Base-by-base conservation (phyloP, 35 echinoderm and acorn worm species). In the Eucidaris tribuloides region DNA sequence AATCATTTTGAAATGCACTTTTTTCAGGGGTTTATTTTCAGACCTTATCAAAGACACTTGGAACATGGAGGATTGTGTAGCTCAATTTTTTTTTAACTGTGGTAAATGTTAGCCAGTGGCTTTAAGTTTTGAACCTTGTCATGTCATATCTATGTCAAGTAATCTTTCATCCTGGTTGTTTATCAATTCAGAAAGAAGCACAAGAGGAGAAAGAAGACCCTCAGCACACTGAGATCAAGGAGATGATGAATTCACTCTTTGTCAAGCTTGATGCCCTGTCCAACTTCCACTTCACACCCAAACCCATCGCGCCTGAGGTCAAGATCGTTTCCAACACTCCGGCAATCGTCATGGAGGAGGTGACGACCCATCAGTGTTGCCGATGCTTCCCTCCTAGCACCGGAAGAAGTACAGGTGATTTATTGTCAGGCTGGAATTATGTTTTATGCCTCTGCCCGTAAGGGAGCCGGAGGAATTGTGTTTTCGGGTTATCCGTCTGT, bases 351-450 rank as follows among this genome's bases (percentile, higher is more conserved):
- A 91, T 99, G 87, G 96, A 99, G 68, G 96, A 99, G 70, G 91
- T 99, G 31, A 71, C 87, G 3, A n/a, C 96, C 96, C 5, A 63
- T 99, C 65, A 87, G 42, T 19, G 86, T 90, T 15, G 81, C 87
- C 42, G 96, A 93, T 80, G 81, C 91, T 37, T 78, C 82, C 5
- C 49, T 89, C 7, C 79, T 99, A 28, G 96, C 96, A 46, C 96
- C 96, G 30, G 96, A 99, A 80, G 96, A 99, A 81, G 46, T 97
- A 32, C 81, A 97, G 90, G 94, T 97, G 52, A 38, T n/a, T n/a
- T n/a, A n/a, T n/a, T n/a, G n/a, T n/a, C n/a, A n/a, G n/a, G n/a
- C n/a, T n/a, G n/a, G n/a, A n/a, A n/a, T n/a, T n/a, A n/a, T n/a
- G n/a, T n/a, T n/a, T n/a, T n/a, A n/a, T n/a, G n/a, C n/a, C n/a